Evolutionary conservation across 2,888 invertebrate genomes (phyloP).

Genomic region (Macaria liturata): DNA sequence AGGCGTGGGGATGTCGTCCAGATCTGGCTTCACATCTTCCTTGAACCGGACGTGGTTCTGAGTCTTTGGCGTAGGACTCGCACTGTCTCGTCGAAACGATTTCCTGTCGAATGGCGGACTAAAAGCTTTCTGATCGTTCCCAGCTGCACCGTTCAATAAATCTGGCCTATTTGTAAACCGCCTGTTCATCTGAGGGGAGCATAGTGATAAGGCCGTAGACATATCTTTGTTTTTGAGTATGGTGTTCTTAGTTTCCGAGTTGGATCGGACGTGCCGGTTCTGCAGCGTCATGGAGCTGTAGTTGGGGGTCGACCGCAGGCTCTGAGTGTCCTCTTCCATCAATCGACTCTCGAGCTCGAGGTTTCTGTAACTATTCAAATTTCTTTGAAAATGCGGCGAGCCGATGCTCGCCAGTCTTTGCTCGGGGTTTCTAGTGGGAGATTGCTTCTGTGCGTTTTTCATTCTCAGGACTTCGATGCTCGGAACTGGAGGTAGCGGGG

Average conservation of each 20-base stretch:
- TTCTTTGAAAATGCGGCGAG: constrained; percentile 85
- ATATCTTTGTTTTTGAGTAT: constrained; percentile 76
- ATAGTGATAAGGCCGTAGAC: constrained; percentile 71
- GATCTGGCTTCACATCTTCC: constrained; percentile 58
- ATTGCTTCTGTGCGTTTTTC: constrained; percentile 74
- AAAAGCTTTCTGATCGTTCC: constrained; percentile 59
- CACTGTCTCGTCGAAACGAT: constrained; percentile 55
- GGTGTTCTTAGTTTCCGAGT: constrained; percentile 75
- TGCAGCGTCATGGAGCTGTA: constrained; percentile 73
- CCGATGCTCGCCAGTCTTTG: constrained; percentile 85
- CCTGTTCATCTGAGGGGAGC: constrained; percentile 82
- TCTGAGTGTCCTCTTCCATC: constrained; percentile 61
- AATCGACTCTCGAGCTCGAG: constrained; percentile 77
- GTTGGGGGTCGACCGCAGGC: constrained; percentile 56
- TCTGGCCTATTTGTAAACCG: constrained; percentile 75
- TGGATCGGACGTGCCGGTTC: constrained; percentile 71
- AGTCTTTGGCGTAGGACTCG: constrained; percentile 64
- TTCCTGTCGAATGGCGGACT: constrained; percentile 71
- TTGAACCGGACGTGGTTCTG: constrained; percentile 78
- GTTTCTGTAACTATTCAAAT: constrained; percentile 82
- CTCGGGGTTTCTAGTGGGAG: constrained; percentile 70
- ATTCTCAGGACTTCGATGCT: constrained; percentile 84
- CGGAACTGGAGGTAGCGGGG: constrained; percentile 88
- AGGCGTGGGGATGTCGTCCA: constrained; percentile 74
- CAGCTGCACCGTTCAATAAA: constrained; percentile 70